phyloP scores from a whole-genome alignment of 2,113 vertebrate genomes.

The Geococcyx californianus region DNA sequence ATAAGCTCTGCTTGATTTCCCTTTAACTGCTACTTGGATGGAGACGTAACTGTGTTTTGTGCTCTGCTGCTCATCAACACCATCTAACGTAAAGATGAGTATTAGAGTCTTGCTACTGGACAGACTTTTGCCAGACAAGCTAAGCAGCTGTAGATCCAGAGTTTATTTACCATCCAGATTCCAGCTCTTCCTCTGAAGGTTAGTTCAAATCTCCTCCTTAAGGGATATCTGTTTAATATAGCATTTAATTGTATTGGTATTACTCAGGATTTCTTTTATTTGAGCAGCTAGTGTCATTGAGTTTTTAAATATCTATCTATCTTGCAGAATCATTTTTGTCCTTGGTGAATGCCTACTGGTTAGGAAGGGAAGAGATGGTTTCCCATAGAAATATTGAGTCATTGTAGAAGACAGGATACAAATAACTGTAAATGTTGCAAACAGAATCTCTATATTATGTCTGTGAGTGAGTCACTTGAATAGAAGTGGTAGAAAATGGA shows the following conservation, averaged over 20 bases:
- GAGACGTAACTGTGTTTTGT: not conserved
- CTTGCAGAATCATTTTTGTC: not conserved
- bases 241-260: not conserved
- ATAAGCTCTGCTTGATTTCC: constrained; percentile 51
- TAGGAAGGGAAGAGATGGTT: constrained; percentile 6
- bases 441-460: not conserved
- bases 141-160: not conserved
- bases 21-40: constrained; percentile 27
- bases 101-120: not conserved
- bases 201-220: constrained; percentile 2
- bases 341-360: not conserved
- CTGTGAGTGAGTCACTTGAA: constrained; percentile 9
- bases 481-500: not conserved
- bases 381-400: constrained; percentile 42
- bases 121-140: not conserved
- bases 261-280: constrained; percentile 13
- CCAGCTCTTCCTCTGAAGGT: not conserved
- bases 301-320: not conserved
- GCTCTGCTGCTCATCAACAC: constrained; percentile 4
- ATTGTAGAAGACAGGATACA: not conserved
- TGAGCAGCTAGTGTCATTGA: not conserved
- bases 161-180: constrained; percentile 1
- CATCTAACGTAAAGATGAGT: constrained; percentile 13
- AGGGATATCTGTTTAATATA: not conserved
- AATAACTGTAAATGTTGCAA: constrained; percentile 26